Conservation (phyloP, 2,888 invertebrate genomes). For the Apantesis nais region DNA sequence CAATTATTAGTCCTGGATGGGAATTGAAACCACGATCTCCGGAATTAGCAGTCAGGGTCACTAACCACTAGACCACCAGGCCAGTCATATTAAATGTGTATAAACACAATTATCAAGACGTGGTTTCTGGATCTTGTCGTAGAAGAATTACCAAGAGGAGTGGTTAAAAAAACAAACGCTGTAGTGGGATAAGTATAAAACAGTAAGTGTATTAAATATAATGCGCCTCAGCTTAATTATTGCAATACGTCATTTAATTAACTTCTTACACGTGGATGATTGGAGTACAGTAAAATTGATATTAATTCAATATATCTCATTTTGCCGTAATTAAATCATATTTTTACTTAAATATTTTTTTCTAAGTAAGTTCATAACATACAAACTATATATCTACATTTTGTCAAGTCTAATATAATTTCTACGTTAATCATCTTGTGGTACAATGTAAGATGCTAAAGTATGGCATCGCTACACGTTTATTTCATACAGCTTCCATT, state of each 20-base stretch:
- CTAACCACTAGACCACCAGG: too few relatives aligned
- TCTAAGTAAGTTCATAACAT: too few relatives aligned
- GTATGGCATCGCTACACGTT: conserved; percentile 43
- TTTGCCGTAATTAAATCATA: too few relatives aligned
- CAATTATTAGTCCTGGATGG: too few relatives aligned
- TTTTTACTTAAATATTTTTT: too few relatives aligned
- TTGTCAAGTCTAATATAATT: neutral
- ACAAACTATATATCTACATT: too few relatives aligned
- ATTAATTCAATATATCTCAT: neutral
- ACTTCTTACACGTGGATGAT: neutral
- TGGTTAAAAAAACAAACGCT: neutral
- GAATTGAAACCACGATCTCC: too few relatives aligned
- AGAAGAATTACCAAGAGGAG: neutral
- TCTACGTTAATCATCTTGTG: neutral
- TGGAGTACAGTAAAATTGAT: neutral
- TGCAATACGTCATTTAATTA: neutral
- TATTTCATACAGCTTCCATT: conserved; percentile 45
- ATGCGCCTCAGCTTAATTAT: neutral
- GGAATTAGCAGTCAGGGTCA: too few relatives aligned
- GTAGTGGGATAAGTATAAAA: neutral
- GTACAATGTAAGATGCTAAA: conserved; percentile 39
- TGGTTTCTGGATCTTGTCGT: neutral
- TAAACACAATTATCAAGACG: conserved; percentile 2
- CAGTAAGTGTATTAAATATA: neutral
- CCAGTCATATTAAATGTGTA: neutral